Percentiles rank a stretch among this genome's conserved stretches.
Evolutionary conservation across 2,113 vertebrate genomes (phyloP).

Genomic region (Rhea pennata): DNA sequence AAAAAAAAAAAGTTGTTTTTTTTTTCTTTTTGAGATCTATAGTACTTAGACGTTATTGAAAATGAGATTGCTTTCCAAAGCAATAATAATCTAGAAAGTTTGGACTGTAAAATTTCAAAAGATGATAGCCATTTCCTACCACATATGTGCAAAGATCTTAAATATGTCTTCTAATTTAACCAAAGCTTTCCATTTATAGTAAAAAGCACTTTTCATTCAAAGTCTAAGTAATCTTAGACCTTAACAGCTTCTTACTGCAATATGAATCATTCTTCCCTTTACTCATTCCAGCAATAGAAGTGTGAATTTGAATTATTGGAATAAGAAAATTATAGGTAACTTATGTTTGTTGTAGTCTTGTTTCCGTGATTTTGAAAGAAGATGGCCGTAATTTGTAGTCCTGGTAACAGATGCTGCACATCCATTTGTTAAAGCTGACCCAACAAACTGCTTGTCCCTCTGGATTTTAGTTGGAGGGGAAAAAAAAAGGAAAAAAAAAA

Average conservation of each 20-base stretch:
- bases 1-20: neutral
- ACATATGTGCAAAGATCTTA: neutral
- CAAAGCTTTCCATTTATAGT: constrained; percentile 19
- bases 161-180: neutral
- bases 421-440: constrained; percentile 29
- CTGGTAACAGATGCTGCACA: constrained; percentile 53
- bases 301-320: constrained; percentile 64
- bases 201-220: constrained; percentile 61
- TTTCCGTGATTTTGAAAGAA: constrained; percentile 64
- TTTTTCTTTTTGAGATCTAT: neutral
- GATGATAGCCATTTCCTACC: neutral
- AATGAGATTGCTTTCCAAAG: neutral
- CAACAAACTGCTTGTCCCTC: constrained; percentile 9
- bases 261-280: constrained; percentile 45
- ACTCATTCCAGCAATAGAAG: constrained; percentile 41
- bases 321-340: constrained; percentile 74
- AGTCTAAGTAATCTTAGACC: constrained; percentile 35
- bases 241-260: constrained; percentile 35
- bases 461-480: neutral
- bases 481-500: neutral
- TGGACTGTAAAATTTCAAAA: neutral
- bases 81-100: neutral
- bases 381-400: constrained; percentile 65
- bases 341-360: constrained; percentile 67
- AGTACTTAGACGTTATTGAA: neutral